A percentile compares a stretch with the other conserved stretches of the same genome.
These are phyloP conservation scores for Lysandra coridon DNA, from an alignment of 2,888 invertebrate species.

Conservation along the genomic window DNA sequence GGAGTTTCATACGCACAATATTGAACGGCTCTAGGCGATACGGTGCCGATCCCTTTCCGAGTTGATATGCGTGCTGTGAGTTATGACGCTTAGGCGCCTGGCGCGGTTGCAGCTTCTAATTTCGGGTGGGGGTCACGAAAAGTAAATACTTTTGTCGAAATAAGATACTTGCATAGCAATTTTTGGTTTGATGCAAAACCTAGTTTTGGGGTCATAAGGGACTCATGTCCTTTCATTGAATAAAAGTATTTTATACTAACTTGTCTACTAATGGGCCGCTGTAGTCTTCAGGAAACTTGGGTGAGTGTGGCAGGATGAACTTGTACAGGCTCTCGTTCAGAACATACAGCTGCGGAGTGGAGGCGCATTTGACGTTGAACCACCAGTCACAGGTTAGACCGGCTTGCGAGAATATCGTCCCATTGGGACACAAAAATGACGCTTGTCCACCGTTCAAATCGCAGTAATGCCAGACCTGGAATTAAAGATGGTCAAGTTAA, in stretches of 20 bases:
- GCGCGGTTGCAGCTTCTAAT: too few relatives aligned
- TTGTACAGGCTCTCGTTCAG: constrained; percentile 93
- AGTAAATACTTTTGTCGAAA: too few relatives aligned
- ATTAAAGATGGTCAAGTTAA: constrained; percentile 32
- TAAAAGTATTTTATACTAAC: constrained; percentile 63
- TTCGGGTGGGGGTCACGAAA: too few relatives aligned
- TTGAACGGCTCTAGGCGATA: too few relatives aligned
- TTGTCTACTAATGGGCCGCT: constrained; percentile 93
- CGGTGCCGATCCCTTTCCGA: too few relatives aligned
- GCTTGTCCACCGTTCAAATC: constrained; percentile 94
- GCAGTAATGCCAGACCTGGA: constrained; percentile 94
- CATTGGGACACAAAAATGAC: constrained; percentile 93
- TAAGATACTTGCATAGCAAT: too few relatives aligned
- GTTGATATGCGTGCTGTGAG: too few relatives aligned
- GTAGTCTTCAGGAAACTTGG: constrained; percentile 94
- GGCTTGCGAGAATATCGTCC: constrained; percentile 94
- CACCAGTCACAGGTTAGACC: constrained; percentile 95
- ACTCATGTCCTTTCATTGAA: too few relatives aligned
- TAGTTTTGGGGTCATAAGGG: too few relatives aligned
- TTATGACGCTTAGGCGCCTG: too few relatives aligned
- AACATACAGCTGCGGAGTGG: constrained; percentile 91
- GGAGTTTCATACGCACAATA: too few relatives aligned
- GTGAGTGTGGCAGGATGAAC: constrained; percentile 91
- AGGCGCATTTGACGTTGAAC: constrained; percentile 93
- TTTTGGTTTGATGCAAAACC: too few relatives aligned